phyloP scores from a whole-genome alignment of 2,113 vertebrate species.

The Calyptomena viridis region DNA sequence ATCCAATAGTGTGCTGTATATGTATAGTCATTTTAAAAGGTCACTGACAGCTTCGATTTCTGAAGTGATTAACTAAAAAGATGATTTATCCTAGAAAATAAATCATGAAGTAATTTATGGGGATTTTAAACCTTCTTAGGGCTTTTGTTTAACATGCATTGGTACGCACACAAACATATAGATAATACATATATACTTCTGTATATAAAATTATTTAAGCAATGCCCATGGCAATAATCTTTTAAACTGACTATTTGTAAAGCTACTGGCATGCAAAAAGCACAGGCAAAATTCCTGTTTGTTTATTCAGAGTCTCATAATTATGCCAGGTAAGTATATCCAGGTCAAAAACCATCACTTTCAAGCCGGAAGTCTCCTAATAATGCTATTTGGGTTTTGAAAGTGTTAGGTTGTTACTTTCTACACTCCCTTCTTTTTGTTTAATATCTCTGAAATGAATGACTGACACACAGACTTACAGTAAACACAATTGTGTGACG shows the following conservation, averaged over 20 bases:
- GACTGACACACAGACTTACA: neutral
- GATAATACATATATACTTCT: constrained; percentile 20
- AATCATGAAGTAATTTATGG: neutral
- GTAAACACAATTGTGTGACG: neutral
- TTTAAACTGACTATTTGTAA: constrained; percentile 48
- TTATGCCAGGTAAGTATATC: neutral
- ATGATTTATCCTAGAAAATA: constrained; percentile 14
- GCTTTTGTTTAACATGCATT: constrained; percentile 12
- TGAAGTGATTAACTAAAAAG: constrained; percentile 25
- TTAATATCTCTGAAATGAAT: neutral
- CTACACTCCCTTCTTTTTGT: neutral
- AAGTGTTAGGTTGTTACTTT: neutral
- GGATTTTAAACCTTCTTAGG: neutral
- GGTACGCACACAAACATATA: neutral
- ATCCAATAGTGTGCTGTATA: constrained; percentile 10
- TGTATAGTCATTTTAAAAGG: constrained; percentile 53
- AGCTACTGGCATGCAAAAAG: neutral
- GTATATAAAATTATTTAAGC: constrained; percentile 43
- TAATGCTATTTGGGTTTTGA: neutral
- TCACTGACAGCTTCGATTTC: neutral
- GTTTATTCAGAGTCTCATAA: neutral
- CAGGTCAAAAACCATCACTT: neutral
- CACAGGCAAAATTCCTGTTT: neutral
- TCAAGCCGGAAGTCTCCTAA: neutral
- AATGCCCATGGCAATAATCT: constrained; percentile 24